Conservation (phyloP, 2,888 invertebrate species). For the Mystacides longicornis region DNA sequence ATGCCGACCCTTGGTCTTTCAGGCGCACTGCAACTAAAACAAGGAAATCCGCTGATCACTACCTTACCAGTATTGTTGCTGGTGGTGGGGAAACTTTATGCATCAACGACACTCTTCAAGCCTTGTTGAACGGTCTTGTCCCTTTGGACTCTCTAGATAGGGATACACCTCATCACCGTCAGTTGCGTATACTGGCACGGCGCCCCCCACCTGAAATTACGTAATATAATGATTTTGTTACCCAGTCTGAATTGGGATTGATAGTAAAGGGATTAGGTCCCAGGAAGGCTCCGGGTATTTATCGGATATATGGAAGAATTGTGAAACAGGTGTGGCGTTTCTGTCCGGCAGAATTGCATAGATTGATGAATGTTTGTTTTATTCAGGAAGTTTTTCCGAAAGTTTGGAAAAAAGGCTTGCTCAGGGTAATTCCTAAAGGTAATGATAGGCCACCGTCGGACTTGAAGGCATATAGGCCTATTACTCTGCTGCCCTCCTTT, state of each 20-base stretch:
- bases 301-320: slow-evolving; percentile 4
- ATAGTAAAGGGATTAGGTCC: not conserved
- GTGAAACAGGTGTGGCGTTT: not conserved
- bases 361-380: slow-evolving; percentile 1
- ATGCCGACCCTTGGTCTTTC: slow-evolving; percentile 4
- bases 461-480: slow-evolving; percentile 26
- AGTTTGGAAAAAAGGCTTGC: slow-evolving; percentile 4
- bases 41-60: not conserved
- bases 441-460: slow-evolving; percentile 23
- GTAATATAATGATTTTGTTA: not conserved
- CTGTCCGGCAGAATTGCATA: not conserved
- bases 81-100: not conserved
- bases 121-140: slow-evolving; percentile 4
- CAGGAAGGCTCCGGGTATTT: slow-evolving; percentile 4
- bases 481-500: slow-evolving; percentile 25
- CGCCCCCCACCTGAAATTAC: not conserved
- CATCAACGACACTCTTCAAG: not conserved
- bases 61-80: not conserved
- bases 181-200: not conserved
- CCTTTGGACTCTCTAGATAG: slow-evolving; percentile 3
- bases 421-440: slow-evolving; percentile 22
- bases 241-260: not conserved
- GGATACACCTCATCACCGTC: not conserved
- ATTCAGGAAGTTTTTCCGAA: not conserved
- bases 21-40: not conserved